These are phyloP conservation scores for Butorides virescens DNA, from an alignment of 2,113 vertebrate genomes.

Conservation along the genomic window DNA sequence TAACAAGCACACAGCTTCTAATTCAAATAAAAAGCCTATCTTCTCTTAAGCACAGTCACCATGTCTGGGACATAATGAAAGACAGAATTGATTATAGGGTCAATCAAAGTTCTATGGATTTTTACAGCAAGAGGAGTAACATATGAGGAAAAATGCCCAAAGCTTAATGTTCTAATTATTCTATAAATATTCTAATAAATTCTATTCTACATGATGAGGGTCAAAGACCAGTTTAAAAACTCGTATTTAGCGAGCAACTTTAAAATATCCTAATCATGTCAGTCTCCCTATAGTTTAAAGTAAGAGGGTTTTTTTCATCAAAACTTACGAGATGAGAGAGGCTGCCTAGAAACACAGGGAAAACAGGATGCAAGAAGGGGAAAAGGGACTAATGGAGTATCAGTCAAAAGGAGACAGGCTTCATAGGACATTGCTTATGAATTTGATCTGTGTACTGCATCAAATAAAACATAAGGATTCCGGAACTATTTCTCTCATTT, in stretches of 20 bases:
- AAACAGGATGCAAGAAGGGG: not conserved
- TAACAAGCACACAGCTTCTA: not conserved
- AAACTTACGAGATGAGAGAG: not conserved
- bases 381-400: not conserved
- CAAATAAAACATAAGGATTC: not conserved
- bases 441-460: not conserved
- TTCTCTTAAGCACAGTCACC: not conserved
- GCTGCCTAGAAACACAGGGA: not conserved
- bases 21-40: not conserved
- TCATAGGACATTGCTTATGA: accelerated
- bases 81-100: not conserved
- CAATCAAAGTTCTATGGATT: not conserved
- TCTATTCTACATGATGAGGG: not conserved
- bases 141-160: not conserved
- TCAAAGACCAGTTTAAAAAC: not conserved
- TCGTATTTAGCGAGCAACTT: not conserved
- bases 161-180: not conserved
- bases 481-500: not conserved
- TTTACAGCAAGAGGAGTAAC: not conserved
- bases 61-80: not conserved
- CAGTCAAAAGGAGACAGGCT: not conserved
- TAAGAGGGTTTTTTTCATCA: not conserved
- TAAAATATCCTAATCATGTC: not conserved
- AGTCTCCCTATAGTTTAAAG: not conserved
- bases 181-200: too few relatives aligned